phyloP scores from a whole-genome alignment of 2,113 vertebrate species.

The Grammomys surdaster region DNA sequence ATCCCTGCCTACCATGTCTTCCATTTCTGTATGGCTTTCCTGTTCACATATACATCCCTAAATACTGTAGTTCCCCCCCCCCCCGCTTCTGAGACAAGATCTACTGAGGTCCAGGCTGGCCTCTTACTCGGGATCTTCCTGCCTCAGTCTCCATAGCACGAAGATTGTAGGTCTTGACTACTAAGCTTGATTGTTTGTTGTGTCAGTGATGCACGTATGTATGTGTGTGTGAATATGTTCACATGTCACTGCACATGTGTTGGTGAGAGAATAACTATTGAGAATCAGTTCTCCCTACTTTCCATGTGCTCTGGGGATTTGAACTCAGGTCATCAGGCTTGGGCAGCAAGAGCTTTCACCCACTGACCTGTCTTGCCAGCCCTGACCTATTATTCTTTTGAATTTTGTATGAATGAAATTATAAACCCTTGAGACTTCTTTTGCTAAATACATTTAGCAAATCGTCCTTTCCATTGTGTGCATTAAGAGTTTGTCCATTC shows the following conservation, averaged over 20 bases:
- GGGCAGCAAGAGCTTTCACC: neutral
- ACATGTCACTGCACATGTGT: neutral
- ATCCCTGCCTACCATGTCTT: neutral
- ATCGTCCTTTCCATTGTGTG: neutral
- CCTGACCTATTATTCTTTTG: neutral
- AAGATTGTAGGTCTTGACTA: neutral
- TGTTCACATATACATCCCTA: neutral
- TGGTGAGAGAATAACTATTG: too few species aligned
- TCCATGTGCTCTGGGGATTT: neutral
- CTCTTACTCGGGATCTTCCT: neutral
- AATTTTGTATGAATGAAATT: constrained; percentile 43
- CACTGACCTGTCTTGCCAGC: neutral
- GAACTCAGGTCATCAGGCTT: neutral
- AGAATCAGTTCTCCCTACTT: neutral
- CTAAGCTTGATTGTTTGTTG: neutral
- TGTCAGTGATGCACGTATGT: neutral
- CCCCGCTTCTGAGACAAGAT: neutral
- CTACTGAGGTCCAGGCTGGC: neutral
- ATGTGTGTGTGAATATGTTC: neutral
- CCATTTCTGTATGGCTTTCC: constrained; percentile 1
- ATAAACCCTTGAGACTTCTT: constrained; percentile 41
- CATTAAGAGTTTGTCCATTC: constrained; percentile 38
- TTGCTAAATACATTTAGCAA: neutral
- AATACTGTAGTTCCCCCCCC: neutral
- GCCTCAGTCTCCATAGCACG: neutral